Base-by-base conservation (phyloP, 1,140 invertebrate genomes). In the Heliconius hermathena region DNA sequence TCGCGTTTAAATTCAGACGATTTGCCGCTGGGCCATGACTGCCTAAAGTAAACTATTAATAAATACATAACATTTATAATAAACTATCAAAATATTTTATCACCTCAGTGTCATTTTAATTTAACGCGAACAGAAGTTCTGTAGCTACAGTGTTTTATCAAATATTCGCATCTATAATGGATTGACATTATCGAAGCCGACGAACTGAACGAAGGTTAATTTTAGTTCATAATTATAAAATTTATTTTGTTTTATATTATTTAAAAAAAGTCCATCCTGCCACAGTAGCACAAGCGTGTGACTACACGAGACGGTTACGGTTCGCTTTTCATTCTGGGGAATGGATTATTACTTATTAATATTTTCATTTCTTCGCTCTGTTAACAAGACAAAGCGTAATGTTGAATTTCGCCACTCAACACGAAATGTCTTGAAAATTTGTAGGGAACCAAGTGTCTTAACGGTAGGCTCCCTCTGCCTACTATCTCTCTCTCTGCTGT, bases 91-190 rank as follows among this genome's bases (percentile, higher is more conserved):
- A 26, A 66, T 66, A 13, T 66, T 1, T 66, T 66, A 66, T 66
- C 60, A 3, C 26, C 9, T n/a, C 11, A 66, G 22, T 66, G 60
- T 66, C 60, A 66, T 66, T 66, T 66, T 66, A 29, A 26, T 66
- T 13, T 29, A 66, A 29, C 60, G 22, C 60, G 60, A 26, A 11
- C 22, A 16, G 4, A 66, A 66, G 60, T 66, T 66, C 1, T 11
- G 20, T n/a, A 66, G 26, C 60, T 11, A 66, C 60, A 66, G 26
- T 4, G 26, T 22, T 29, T 26, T 66, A 66, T 66, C 60, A 66
- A 66, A 52, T 66, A 22, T 66, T 66, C 26, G 60, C 26, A 66
- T 66, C 60, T 66, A 66, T 66, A 66, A 66, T 66, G 22, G 60
- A 66, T 26, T 66, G 60, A 66, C 60, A 66, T 3, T 66, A 66